A percentile compares a stretch with the other conserved stretches of the same genome.
Conservation (phyloP, 2,797 vertebrate genomes). For the Coluber constrictor region DNA sequence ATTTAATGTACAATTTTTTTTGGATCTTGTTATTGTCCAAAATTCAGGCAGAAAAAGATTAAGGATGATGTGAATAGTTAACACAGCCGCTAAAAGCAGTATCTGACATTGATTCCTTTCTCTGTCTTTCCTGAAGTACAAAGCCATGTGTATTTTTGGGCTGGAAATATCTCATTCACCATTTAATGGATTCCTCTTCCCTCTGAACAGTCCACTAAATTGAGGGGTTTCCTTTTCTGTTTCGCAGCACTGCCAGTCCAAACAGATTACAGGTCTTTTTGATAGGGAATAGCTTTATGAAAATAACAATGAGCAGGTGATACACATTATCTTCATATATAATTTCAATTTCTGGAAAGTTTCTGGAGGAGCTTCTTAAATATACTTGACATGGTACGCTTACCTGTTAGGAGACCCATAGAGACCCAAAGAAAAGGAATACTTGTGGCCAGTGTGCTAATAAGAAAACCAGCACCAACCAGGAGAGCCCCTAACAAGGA, state of each 20-base stretch:
- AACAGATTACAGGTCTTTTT: background rate
- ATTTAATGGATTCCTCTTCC: background rate
- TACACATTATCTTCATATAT: background rate
- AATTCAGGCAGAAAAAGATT: background rate
- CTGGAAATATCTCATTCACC: background rate
- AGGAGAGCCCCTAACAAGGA: slow-evolving; percentile 80
- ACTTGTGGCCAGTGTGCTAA: slow-evolving; percentile 83
- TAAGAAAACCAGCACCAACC: slow-evolving; percentile 80
- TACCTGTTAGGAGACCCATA: slow-evolving; percentile 88
- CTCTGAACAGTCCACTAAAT: background rate
- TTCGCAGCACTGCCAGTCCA: background rate
- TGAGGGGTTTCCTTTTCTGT: background rate
- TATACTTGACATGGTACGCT: slow-evolving; percentile 49
- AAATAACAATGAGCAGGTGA: background rate
- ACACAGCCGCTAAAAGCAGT: background rate
- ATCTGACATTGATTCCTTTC: background rate
- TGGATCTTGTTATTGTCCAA: background rate
- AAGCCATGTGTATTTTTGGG: background rate
- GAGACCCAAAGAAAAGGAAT: slow-evolving; percentile 87
- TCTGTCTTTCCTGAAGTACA: background rate
- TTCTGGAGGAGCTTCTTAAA: background rate
- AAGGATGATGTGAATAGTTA: background rate
- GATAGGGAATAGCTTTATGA: background rate
- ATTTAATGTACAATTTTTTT: background rate
- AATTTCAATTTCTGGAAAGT: background rate